Percentiles rank a stretch among this genome's conserved stretches.
These are phyloP conservation scores for Andrena dorsata DNA, from an alignment of 2,888 invertebrate genomes.

Conservation along the genomic window DNA sequence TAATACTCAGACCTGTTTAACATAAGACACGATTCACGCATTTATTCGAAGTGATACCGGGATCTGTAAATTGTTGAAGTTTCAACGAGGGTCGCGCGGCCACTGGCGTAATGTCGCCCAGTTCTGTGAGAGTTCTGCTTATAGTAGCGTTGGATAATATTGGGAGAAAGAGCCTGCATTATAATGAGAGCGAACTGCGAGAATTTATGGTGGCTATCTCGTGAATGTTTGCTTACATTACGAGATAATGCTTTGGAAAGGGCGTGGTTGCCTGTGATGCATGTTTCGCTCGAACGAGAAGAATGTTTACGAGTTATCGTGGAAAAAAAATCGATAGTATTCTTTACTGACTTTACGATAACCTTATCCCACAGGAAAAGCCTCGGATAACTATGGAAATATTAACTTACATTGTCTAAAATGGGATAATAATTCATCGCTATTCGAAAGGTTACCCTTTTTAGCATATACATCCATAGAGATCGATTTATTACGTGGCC, in stretches of 20 bases:
- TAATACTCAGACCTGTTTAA: too few species aligned
- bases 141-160: constrained; percentile 54
- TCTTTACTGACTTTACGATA: neutral
- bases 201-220: constrained; percentile 39
- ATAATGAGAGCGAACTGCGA: constrained; percentile 66
- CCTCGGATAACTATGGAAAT: neutral
- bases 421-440: neutral
- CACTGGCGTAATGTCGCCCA: constrained; percentile 42
- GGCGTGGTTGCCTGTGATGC: neutral
- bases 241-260: neutral
- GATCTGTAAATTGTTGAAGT: neutral
- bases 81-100: neutral
- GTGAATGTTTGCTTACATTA: neutral
- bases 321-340: neutral
- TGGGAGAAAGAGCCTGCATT: constrained; percentile 54
- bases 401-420: neutral
- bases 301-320: neutral
- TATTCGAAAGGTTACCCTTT: neutral
- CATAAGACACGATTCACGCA: neutral
- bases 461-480: neutral
- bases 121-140: constrained; percentile 64
- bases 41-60: neutral
- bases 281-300: neutral
- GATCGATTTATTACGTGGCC: neutral
- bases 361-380: neutral